A percentile compares a stretch with the other conserved stretches of the same genome.
These are phyloP conservation scores for Tribolium freemani DNA, from an alignment of 2,888 invertebrate genomes.

Conservation along the genomic window DNA sequence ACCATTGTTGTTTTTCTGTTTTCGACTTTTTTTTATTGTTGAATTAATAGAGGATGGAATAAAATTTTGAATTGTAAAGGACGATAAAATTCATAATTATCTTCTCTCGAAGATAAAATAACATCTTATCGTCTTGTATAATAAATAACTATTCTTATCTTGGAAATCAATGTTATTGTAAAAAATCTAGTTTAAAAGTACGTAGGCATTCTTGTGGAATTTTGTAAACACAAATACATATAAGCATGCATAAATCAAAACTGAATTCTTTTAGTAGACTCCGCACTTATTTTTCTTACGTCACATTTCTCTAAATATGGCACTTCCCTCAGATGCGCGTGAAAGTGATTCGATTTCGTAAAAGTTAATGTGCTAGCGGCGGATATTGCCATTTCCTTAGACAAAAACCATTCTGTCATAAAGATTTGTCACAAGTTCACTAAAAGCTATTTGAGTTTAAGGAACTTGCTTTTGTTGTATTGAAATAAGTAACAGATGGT, in stretches of 20 bases:
- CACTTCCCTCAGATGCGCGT: slow-evolving; percentile 37
- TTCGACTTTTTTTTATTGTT: too few species aligned
- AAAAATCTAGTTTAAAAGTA: neutral
- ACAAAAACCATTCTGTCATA: slow-evolving; percentile 7
- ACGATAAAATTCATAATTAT: too few species aligned
- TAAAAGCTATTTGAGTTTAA: neutral
- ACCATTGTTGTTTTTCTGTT: too few species aligned
- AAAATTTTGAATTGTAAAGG: too few species aligned
- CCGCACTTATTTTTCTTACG: slow-evolving; percentile 14
- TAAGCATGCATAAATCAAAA: slow-evolving; percentile 5
- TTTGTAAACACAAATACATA: neutral
- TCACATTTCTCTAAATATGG: slow-evolving; percentile 30
- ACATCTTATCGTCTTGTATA: too few species aligned
- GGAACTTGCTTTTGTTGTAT: too few species aligned
- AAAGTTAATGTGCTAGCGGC: slow-evolving; percentile 27
- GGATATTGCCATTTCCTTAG: slow-evolving; percentile 18
- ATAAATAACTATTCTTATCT: too few species aligned
- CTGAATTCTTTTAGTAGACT: neutral
- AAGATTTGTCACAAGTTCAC: slow-evolving; percentile 11
- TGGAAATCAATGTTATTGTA: too few species aligned
- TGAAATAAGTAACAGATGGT: slow-evolving; percentile 9
- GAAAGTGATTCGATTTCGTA: slow-evolving; percentile 40
- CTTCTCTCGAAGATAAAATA: too few species aligned
- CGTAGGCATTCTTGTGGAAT: neutral
- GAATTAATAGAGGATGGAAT: too few species aligned